These are phyloP conservation scores for Drosophila lini DNA, from an alignment of 1,140 invertebrate species.

Conservation along the genomic window DNA sequence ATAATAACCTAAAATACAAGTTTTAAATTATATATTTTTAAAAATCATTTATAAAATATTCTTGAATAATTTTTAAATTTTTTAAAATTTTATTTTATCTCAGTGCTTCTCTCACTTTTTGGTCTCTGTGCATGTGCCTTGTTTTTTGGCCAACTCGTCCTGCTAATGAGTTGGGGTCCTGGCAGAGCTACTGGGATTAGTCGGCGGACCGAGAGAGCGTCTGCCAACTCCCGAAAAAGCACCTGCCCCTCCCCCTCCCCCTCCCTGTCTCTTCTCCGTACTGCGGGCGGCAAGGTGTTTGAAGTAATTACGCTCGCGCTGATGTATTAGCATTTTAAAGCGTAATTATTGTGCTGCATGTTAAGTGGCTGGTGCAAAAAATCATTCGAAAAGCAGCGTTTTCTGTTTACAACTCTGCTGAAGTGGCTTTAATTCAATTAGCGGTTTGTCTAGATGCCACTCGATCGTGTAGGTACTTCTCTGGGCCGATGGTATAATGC, in stretches of 20 bases:
- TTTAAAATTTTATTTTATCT: not conserved
- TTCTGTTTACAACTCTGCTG: conserved; percentile 51
- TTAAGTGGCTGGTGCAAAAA: conserved; percentile 41
- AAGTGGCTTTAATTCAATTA: conserved; percentile 74
- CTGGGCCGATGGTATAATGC: conserved; percentile 41
- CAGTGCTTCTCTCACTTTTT: conserved; percentile 36
- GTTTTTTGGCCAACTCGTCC: conserved; percentile 43
- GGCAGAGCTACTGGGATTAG: conserved; percentile 45
- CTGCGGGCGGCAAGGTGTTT: conserved; percentile 63
- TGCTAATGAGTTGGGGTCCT: conserved; percentile 66
- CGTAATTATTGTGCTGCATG: conserved; percentile 64
- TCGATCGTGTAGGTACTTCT: conserved; percentile 22
- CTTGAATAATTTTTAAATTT: not conserved
- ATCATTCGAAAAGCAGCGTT: conserved; percentile 19
- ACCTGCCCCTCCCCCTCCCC: not conserved
- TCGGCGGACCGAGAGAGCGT: conserved; percentile 13
- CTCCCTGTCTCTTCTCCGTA: not conserved
- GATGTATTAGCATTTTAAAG: conserved; percentile 79
- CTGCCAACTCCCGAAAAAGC: conserved; percentile 15
- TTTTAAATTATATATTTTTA: not conserved
- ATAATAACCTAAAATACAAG: not conserved
- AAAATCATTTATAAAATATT: too few species aligned
- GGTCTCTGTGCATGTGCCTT: conserved; percentile 11
- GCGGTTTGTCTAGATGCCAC: conserved; percentile 52
- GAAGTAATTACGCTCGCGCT: conserved; percentile 76